Evolutionary conservation across 2,797 vertebrate species (phyloP).

Genomic region (Anguilla megastoma): DNA sequence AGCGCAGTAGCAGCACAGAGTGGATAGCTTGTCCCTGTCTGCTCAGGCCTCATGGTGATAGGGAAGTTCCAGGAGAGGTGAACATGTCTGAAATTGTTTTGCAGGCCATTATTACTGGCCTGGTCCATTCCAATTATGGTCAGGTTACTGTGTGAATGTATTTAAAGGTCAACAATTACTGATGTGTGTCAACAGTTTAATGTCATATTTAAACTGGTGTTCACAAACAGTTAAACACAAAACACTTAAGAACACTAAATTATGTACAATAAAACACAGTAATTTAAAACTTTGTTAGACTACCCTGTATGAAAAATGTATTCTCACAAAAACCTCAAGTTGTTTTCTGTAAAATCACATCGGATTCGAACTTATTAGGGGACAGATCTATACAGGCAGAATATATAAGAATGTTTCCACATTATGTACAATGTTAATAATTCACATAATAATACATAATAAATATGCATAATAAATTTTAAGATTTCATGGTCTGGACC

Average conservation of each 20-base stretch:
- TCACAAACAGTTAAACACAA: not conserved
- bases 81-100: not conserved
- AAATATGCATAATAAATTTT: not conserved
- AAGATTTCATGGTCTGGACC: not conserved
- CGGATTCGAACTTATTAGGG: not conserved
- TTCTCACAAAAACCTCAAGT: no score
- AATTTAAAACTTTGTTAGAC: no score
- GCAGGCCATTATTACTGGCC: not conserved
- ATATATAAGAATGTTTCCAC: no score
- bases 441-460: not conserved
- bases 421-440: no score
- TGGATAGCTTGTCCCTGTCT: not conserved
- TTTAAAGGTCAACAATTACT: not conserved
- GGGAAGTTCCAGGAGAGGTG: not conserved
- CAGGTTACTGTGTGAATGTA: not conserved
- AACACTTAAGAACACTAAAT: not conserved
- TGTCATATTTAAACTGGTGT: not conserved
- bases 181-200: not conserved
- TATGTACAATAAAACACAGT: no score
- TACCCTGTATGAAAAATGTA: no score
- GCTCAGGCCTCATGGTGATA: not conserved
- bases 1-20: not conserved
- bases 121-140: constrained; percentile 8
- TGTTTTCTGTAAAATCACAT: no score
- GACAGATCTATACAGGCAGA: not conserved